Percentiles rank a stretch among this genome's conserved stretches.
Conservation (phyloP, 1,140 invertebrate genomes). For the Brachionus angularis region DNA sequence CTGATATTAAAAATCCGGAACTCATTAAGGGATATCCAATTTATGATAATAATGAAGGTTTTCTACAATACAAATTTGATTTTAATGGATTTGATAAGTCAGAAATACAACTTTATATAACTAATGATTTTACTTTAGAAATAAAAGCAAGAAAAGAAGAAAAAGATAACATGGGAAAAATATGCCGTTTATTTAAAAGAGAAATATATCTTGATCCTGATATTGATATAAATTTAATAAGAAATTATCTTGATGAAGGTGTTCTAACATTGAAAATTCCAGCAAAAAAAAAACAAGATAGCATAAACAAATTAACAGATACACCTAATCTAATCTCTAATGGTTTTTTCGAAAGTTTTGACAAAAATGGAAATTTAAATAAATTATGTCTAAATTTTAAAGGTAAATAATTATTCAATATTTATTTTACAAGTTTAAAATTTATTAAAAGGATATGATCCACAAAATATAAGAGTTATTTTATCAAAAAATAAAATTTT, state of each 20-base stretch:
- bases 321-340: neutral
- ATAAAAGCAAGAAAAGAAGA: constrained; percentile 24
- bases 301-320: neutral
- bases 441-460: constrained; percentile 8
- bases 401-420: neutral
- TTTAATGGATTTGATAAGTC: constrained; percentile 25
- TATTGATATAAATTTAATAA: constrained; percentile 17
- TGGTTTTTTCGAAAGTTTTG: constrained; percentile 17
- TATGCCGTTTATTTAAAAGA: constrained; percentile 28
- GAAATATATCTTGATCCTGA: constrained; percentile 29
- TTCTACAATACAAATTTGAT: constrained; percentile 34
- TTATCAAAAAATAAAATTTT: constrained; percentile 29
- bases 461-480: constrained; percentile 36
- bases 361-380: neutral
- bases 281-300: neutral
- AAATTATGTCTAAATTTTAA: constrained; percentile 19
- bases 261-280: constrained; percentile 38
- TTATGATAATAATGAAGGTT: constrained; percentile 19
- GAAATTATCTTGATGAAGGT: constrained; percentile 30
- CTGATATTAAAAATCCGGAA: no score
- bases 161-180: constrained; percentile 4
- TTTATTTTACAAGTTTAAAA: neutral
- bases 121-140: constrained; percentile 13
- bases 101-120: constrained; percentile 22
- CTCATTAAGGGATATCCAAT: constrained; percentile 28